Conservation (phyloP, 1,140 invertebrate species). For the Pemphigus obesinymphae region DNA sequence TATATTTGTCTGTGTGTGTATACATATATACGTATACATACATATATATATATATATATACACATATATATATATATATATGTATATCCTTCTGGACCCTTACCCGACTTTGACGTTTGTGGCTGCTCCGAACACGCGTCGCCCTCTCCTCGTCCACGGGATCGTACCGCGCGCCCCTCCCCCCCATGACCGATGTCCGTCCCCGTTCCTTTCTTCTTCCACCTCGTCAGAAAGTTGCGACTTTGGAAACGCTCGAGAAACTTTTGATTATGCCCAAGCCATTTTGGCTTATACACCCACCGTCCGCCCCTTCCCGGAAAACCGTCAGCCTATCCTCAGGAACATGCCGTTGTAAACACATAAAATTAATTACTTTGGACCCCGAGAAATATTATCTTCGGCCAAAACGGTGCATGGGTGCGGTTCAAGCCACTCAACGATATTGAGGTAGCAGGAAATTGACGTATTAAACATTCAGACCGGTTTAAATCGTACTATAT, state of each 20-base stretch:
- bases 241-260: conserved; percentile 39
- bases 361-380: conserved; percentile 35
- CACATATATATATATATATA: not conserved
- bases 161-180: not conserved
- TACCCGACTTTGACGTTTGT: conserved; percentile 41
- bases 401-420: not conserved
- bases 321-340: not conserved
- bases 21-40: too few relatives aligned
- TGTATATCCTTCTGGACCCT: conserved; percentile 36
- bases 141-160: not conserved
- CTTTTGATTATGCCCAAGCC: conserved; percentile 41
- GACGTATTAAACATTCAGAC: conserved; percentile 40
- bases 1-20: too few relatives aligned
- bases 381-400: conserved; percentile 37
- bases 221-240: conserved; percentile 35
- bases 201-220: not conserved
- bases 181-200: too few relatives aligned
- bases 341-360: conserved; percentile 33
- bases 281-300: not conserved
- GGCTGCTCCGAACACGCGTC: conserved; percentile 38
- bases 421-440: conserved; percentile 20
- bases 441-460: conserved; percentile 24
- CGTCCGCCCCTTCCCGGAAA: not conserved
- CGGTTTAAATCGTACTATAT: conserved; percentile 11
- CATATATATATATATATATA: too few relatives aligned